Evolutionary conservation across 2,888 invertebrate genomes (phyloP), one percentile per base, ranked within the genome.

Genomic region (Bombyx huttoni): DNA sequence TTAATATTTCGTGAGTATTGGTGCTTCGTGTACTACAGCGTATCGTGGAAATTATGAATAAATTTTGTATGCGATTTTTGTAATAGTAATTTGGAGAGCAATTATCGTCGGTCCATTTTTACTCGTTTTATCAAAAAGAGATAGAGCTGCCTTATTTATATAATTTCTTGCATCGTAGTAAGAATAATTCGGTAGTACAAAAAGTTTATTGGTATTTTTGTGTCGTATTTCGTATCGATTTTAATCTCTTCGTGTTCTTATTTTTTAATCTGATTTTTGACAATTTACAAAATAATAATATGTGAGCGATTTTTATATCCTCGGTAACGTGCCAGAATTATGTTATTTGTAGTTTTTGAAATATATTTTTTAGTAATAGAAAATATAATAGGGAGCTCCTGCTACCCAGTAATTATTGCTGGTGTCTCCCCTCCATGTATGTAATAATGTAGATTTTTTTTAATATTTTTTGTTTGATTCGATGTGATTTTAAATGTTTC

Each of bases 281-380:
- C 78, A 70, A 69, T 70, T 67, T 66, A 70, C 69, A 67, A 72
- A 70, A 73, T 68, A 72, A 59, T 63, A 65, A 64, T 65, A 24
- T 24, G 66, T 62, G 62, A 61, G 59, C 60, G 59, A 53, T 56
- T 40, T 55, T 68, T 68, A 70, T 76, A 76, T 78, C 81, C 79
- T 76, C 68, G 66, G 75, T 73, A 75, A 83, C 75, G 87, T 88
- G 87, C 87, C 87, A 88, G 84, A 86, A 81, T 79, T 72, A 81
- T 77, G 66, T 76, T 77, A 80, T 75, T 76, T 81, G 73, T 84
- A 82, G 73, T 77, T 75, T 78, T 75, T 70, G 64, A 70, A 73
- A 73, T 78, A 75, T 75, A 69, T 69, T 70, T 71, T 73, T 75
- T 73, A 75, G 67, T 73, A 71, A 67, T 68, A 66, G 65, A 67